A percentile compares a stretch with the other conserved stretches of the same genome.
Evolutionary conservation across 2,113 vertebrate genomes (phyloP).

Genomic region (Rattus rattus): DNA sequence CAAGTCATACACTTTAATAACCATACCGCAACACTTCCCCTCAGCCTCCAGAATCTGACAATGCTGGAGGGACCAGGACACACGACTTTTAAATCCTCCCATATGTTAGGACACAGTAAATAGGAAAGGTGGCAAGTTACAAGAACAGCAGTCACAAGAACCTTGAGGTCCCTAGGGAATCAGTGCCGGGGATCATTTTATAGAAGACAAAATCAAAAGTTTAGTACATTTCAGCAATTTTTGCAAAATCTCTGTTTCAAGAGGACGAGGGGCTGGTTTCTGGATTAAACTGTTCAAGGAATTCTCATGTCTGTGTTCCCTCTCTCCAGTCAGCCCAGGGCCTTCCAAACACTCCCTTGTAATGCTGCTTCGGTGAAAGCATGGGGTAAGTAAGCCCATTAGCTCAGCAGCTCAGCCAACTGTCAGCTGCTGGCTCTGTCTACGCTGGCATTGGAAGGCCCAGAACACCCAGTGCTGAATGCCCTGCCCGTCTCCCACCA

Average conservation of each 20-base stretch:
- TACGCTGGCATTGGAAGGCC: not conserved
- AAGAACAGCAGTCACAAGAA: not conserved
- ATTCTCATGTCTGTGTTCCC: not conserved
- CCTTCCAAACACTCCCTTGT: not conserved
- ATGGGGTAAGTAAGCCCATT: not conserved
- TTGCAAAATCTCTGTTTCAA: not conserved
- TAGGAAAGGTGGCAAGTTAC: not conserved
- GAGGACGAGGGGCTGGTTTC: not conserved
- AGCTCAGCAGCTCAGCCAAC: not conserved
- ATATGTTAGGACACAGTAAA: not conserved
- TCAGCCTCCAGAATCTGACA: not conserved
- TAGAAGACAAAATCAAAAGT: not conserved
- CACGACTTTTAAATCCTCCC: not conserved
- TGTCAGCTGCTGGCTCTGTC: not conserved
- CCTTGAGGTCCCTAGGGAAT: not conserved
- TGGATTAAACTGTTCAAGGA: not conserved
- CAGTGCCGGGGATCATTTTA: not conserved
- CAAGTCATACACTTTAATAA: no score
- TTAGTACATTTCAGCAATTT: not conserved
- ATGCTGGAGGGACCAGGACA: not conserved
- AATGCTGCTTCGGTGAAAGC: not conserved
- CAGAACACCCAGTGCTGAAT: not conserved
- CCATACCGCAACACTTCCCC: no score
- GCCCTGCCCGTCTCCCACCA: not conserved
- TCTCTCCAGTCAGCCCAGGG: not conserved